Evolutionary conservation across 2,113 vertebrate genomes (phyloP).

Genomic region (Fregetta grallaria): DNA sequence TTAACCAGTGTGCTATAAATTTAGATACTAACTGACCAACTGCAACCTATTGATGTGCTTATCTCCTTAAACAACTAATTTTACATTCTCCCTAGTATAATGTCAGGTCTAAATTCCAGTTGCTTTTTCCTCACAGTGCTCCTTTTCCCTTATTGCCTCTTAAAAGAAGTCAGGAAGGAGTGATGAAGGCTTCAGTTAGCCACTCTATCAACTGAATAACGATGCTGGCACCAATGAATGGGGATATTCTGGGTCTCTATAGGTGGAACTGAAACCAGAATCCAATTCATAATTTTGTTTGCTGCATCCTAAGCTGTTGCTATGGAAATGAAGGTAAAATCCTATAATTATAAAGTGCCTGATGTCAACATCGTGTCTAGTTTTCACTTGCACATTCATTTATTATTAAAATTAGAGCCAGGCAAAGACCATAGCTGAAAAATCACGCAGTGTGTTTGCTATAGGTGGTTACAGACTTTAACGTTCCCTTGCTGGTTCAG

Average conservation of each 20-base stretch:
- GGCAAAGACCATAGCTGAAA: background rate
- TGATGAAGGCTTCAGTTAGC: background rate
- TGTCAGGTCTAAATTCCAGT: background rate
- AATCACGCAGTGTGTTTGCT: background rate
- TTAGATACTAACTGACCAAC: background rate
- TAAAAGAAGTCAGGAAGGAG: background rate
- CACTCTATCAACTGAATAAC: background rate
- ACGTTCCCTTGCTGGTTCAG: background rate
- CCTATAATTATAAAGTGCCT: background rate
- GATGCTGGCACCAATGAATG: background rate
- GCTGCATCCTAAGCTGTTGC: background rate
- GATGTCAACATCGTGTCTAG: background rate
- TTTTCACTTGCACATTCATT: background rate
- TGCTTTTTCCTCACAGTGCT: background rate
- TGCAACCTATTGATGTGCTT: background rate
- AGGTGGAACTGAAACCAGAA: background rate
- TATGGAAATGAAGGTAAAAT: background rate
- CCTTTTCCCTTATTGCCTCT: background rate
- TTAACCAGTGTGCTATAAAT: background rate
- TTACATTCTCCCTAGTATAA: background rate
- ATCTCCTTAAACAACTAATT: background rate
- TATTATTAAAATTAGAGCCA: background rate
- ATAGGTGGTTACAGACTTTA: background rate
- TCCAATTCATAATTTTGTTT: background rate
- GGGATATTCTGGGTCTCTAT: background rate